Evolutionary conservation across 2,888 invertebrate species (phyloP).

Genomic region (Chorisops tibialis): DNA sequence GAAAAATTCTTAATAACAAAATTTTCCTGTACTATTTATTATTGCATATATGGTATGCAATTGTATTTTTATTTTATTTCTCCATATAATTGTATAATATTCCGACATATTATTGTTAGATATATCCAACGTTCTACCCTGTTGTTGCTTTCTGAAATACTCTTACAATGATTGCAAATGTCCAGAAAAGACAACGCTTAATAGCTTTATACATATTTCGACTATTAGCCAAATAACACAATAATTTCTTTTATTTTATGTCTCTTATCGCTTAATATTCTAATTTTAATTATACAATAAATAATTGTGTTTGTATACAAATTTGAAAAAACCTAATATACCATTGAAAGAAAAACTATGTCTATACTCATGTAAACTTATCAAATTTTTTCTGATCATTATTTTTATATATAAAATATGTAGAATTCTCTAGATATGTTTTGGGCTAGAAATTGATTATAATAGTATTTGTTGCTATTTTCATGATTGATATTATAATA

Average conservation of each 20-base stretch:
- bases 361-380: not conserved
- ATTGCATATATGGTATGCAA: too few relatives aligned
- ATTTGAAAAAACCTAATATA: constrained; percentile 32
- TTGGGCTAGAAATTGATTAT: constrained; percentile 9
- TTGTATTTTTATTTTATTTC: too few relatives aligned
- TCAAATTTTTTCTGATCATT: too few relatives aligned
- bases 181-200: too few relatives aligned
- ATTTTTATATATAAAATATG: not conserved
- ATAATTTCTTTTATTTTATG: constrained; percentile 21
- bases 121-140: too few relatives aligned
- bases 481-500: not conserved
- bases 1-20: too few relatives aligned
- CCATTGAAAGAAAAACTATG: constrained; percentile 34
- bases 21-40: too few relatives aligned
- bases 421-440: constrained; percentile 13
- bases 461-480: not conserved
- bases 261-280: constrained; percentile 34
- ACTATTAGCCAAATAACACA: not conserved
- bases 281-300: not conserved
- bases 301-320: constrained; percentile 1
- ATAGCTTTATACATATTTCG: too few relatives aligned
- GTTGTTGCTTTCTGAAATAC: too few relatives aligned
- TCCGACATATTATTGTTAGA: too few relatives aligned
- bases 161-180: too few relatives aligned
- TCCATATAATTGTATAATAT: too few relatives aligned